Evolutionary conservation across 2,888 invertebrate genomes (phyloP).

Genomic region (Octonoba sinensis): DNA sequence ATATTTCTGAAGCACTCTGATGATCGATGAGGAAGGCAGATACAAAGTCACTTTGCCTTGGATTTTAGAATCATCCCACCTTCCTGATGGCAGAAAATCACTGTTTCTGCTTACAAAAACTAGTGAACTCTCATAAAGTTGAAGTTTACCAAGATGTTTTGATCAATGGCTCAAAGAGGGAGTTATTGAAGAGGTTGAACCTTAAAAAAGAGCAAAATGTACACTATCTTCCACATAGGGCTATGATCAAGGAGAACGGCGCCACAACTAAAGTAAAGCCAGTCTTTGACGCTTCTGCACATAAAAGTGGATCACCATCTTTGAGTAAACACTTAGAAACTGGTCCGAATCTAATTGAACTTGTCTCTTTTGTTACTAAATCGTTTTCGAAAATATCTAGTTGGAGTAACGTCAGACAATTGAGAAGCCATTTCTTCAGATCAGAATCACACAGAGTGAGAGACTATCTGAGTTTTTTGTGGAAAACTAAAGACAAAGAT

Average conservation of each 20-base stretch:
- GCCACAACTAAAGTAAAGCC: background rate
- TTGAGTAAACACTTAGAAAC: constrained; percentile 7
- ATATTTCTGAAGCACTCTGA: no score
- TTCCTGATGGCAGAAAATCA: no score
- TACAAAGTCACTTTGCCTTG: constrained; percentile 17
- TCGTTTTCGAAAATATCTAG: background rate
- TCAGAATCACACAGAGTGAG: constrained; percentile 12
- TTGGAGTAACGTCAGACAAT: constrained; percentile 17
- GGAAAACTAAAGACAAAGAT: constrained; percentile 4
- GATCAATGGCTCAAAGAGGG: background rate
- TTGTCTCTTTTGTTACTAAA: background rate
- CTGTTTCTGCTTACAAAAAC: no score
- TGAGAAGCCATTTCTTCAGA: constrained; percentile 19
- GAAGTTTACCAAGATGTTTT: no score
- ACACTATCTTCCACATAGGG: constrained; percentile 63
- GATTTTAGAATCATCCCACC: constrained; percentile 9
- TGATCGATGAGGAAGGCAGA: constrained; percentile 16
- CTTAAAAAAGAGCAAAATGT: constrained; percentile 72
- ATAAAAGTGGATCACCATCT: background rate
- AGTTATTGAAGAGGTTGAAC: constrained; percentile 76
- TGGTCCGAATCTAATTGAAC: constrained; percentile 10
- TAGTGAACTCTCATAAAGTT: no score
- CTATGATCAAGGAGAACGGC: background rate
- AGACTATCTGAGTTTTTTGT: background rate
- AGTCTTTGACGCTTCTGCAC: constrained; percentile 22